phyloP scores from a whole-genome alignment of 2,113 vertebrate species.

The Ahaetulla prasina region DNA sequence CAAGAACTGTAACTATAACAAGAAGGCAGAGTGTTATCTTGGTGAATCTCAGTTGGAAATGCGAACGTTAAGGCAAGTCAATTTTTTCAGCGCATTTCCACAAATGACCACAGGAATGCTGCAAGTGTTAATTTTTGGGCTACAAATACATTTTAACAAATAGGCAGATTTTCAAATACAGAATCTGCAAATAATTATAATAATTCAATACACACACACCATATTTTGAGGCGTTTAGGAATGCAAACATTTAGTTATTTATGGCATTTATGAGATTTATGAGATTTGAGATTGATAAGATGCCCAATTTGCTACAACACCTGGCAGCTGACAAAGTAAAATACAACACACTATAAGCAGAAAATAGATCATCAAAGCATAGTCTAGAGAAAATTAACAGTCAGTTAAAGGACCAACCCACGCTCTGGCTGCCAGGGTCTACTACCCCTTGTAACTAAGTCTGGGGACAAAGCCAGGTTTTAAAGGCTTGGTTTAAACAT shows the following conservation, averaged over 20 bases:
- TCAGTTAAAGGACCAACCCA: neutral
- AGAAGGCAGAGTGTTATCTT: neutral
- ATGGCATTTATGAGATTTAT: neutral
- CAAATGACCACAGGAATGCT: neutral
- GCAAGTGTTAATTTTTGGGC: neutral
- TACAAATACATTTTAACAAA: neutral
- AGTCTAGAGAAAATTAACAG: neutral
- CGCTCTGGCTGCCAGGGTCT: neutral
- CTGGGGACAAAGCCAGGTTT: neutral
- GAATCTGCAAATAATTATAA: neutral
- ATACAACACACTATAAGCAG: neutral
- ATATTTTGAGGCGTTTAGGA: neutral
- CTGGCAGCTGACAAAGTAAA: neutral
- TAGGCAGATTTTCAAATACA: neutral
- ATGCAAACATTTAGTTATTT: neutral
- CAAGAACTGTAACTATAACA: neutral
- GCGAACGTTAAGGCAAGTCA: neutral
- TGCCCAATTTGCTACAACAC: neutral
- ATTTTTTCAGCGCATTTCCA: neutral
- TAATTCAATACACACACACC: neutral
- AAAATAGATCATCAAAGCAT: neutral
- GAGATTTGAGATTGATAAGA: neutral
- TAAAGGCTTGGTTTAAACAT: neutral
- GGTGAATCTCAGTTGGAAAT: neutral
- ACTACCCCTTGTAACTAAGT: neutral